phyloP scores from a whole-genome alignment of 1,140 invertebrate species.

The Drosophila orosa region DNA sequence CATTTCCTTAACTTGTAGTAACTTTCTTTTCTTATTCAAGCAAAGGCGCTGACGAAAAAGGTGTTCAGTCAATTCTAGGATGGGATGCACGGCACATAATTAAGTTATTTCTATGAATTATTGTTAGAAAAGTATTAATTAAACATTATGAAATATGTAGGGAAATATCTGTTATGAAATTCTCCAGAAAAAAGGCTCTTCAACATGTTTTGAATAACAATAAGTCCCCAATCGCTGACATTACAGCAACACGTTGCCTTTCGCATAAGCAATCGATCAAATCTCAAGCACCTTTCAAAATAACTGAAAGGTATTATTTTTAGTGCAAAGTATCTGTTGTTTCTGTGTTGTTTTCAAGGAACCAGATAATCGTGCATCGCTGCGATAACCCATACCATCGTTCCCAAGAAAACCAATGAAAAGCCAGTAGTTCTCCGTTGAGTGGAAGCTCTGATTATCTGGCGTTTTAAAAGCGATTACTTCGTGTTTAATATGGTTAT shows the following conservation, averaged over 20 bases:
- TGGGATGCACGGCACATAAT: too few relatives aligned
- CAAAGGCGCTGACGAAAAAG: too few relatives aligned
- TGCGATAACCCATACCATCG: neutral
- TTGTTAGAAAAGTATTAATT: too few relatives aligned
- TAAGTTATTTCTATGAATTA: too few relatives aligned
- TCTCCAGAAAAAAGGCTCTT: too few relatives aligned
- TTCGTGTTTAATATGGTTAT: neutral
- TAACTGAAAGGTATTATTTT: neutral
- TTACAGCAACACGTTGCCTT: neutral
- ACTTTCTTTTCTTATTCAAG: too few relatives aligned
- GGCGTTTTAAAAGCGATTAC: slow-evolving; percentile 7
- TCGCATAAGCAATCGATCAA: neutral
- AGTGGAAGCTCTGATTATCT: slow-evolving; percentile 4
- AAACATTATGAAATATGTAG: too few relatives aligned
- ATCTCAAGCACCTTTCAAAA: slow-evolving; percentile 2
- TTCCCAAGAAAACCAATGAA: neutral
- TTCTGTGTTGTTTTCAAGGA: neutral
- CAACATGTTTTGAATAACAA: too few relatives aligned
- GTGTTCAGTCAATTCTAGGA: too few relatives aligned
- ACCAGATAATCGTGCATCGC: neutral
- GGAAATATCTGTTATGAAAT: neutral
- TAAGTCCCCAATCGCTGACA: neutral
- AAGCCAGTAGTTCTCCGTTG: neutral
- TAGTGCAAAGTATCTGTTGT: neutral
- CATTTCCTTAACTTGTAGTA: too few relatives aligned